Evolutionary conservation across 23 tunicate genomes (phyloP).

Genomic region (Diplosoma virens): DNA sequence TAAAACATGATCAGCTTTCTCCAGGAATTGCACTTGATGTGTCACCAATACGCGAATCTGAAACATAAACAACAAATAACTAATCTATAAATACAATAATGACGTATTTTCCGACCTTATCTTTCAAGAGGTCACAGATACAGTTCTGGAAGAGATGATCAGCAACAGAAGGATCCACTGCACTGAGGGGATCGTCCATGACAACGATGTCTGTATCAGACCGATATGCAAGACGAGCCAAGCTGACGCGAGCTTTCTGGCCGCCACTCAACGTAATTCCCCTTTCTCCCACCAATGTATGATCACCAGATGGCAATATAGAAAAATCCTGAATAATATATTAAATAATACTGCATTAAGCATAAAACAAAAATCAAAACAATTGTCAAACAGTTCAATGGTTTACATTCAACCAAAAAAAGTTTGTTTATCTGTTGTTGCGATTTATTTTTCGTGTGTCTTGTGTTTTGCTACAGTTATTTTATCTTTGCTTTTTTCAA

Average conservation of each 20-base stretch:
- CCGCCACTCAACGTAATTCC: conserved; percentile 95
- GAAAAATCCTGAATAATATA: conserved; percentile 71
- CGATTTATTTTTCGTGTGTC: no score
- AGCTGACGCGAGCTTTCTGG: conserved; percentile 87
- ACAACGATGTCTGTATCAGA: conserved; percentile 43
- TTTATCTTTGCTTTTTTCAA: no score
- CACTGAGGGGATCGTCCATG: conserved; percentile 92
- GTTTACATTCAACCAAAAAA: no score
- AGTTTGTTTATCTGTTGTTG: no score
- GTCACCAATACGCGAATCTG: conserved; percentile 86
- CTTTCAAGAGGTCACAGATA: conserved; percentile 60
- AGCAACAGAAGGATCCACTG: conserved; percentile 84
- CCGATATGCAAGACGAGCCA: conserved; percentile 83
- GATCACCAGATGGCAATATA: conserved; percentile 58
- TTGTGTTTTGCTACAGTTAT: no score
- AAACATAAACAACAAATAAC: not conserved
- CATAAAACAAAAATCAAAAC: no score
- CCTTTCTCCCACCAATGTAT: conserved; percentile 78
- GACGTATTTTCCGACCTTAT: conserved; percentile 67
- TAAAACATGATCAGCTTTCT: conserved; percentile 65
- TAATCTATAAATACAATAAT: not conserved
- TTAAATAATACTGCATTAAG: no score
- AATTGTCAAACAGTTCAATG: no score
- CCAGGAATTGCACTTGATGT: conserved; percentile 75
- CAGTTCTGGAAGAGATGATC: conserved; percentile 59